These are phyloP conservation scores for Brachyistius frenatus DNA, from an alignment of 2,113 vertebrate genomes.

Conservation along the genomic window DNA sequence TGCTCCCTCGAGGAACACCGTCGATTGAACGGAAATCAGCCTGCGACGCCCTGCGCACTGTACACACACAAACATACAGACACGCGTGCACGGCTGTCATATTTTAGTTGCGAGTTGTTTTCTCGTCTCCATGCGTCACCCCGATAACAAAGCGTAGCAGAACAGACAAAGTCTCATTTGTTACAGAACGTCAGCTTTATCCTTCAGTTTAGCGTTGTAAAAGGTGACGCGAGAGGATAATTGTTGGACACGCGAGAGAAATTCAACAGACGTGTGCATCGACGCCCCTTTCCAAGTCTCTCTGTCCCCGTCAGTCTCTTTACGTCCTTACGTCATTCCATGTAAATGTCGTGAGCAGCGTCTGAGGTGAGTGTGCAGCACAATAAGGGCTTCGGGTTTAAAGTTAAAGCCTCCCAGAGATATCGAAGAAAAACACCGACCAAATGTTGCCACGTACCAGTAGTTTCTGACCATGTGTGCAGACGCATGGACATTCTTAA, in stretches of 20 bases:
- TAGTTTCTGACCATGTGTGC: too few relatives aligned
- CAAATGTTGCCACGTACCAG: too few relatives aligned
- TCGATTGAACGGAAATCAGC: slow-evolving; percentile 45
- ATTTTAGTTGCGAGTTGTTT: background rate
- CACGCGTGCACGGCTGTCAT: background rate
- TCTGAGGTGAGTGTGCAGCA: background rate
- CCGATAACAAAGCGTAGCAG: background rate
- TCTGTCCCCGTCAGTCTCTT: background rate
- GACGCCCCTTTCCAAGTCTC: background rate
- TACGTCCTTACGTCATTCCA: background rate
- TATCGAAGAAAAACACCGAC: too few relatives aligned
- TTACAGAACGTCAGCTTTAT: background rate
- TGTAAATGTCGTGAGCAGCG: background rate
- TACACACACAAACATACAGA: too few relatives aligned
- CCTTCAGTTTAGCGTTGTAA: background rate
- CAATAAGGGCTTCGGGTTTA: background rate
- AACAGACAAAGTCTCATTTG: slow-evolving; percentile 11
- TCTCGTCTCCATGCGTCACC: background rate
- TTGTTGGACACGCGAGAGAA: background rate
- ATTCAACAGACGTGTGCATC: background rate
- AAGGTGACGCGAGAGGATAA: background rate
- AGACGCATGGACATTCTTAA: too few relatives aligned
- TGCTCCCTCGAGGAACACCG: slow-evolving; percentile 14
- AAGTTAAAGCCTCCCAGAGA: too few relatives aligned
- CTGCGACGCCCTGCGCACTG: background rate